phyloP scores from a whole-genome alignment of 2,888 invertebrate genomes.

The Theretra japonica region DNA sequence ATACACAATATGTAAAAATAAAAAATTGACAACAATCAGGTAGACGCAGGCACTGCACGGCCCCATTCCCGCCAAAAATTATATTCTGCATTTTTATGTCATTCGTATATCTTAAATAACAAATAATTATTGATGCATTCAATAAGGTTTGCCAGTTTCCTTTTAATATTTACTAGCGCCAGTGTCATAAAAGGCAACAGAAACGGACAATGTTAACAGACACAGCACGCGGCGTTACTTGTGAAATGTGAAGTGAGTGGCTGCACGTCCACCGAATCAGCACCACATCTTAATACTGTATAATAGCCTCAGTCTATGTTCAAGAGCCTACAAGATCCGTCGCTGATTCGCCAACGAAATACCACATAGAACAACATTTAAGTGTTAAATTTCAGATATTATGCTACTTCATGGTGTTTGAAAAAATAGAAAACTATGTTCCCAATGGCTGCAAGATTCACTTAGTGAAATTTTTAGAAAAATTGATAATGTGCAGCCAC shows the following conservation, averaged over 20 bases:
- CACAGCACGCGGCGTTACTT: not conserved
- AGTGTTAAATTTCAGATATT: not conserved
- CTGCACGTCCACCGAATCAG: not conserved
- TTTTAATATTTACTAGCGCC: conserved; percentile 52
- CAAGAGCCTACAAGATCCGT: conserved; percentile 12
- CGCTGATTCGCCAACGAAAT: conserved; percentile 8
- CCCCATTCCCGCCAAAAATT: conserved; percentile 53
- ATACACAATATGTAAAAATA: conserved; percentile 41
- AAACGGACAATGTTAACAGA: conserved; percentile 35
- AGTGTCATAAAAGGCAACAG: conserved; percentile 24
- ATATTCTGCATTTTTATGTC: conserved; percentile 78
- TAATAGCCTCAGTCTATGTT: conserved; percentile 27
- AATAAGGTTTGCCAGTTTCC: conserved; percentile 58
- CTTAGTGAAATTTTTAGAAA: not conserved
- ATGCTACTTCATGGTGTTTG: not conserved
- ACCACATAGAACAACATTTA: not conserved
- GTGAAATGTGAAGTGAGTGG: conserved; percentile 1
- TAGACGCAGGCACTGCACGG: conserved; percentile 40
- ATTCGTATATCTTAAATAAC: conserved; percentile 64
- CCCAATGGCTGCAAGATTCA: not conserved
- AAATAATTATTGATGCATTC: conserved; percentile 61
- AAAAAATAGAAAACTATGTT: not conserved
- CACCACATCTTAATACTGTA: conserved; percentile 27
- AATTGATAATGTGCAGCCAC: conserved; percentile 16
- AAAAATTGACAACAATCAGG: conserved; percentile 43